These are phyloP conservation scores for Rallus crepitans DNA, from an alignment of 2,797 vertebrate species.

Conservation along the genomic window DNA sequence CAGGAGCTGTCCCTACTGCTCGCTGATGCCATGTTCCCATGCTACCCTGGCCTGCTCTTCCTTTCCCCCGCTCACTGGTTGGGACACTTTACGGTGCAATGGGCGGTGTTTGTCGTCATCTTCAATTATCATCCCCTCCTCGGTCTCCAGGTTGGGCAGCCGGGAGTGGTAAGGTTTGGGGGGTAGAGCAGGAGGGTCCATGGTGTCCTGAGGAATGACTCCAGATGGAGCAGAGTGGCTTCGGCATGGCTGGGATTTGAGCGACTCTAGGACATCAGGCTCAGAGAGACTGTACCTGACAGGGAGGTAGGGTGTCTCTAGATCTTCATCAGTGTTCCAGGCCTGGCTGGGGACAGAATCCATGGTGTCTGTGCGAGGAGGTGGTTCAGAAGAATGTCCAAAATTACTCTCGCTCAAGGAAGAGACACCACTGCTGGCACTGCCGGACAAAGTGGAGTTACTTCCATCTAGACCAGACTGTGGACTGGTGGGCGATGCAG, in stretches of 20 bases:
- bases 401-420: constrained; percentile 98
- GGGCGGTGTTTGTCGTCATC: constrained; percentile 87
- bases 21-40: constrained; percentile 95
- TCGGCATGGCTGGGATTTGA: constrained; percentile 88
- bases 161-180: constrained; percentile 91
- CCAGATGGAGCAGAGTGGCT: constrained; percentile 89
- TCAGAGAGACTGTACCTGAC: constrained; percentile 96
- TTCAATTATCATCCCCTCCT: constrained; percentile 89
- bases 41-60: constrained; percentile 92
- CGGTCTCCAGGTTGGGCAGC: constrained; percentile 80
- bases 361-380: constrained; percentile 87
- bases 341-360: constrained; percentile 95
- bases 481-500: constrained; percentile 97
- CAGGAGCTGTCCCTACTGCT: constrained; percentile 83
- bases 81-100: constrained; percentile 89
- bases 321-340: constrained; percentile 94
- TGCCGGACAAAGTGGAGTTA: constrained; percentile 97
- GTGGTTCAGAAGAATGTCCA: constrained; percentile 89
- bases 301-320: constrained; percentile 92
- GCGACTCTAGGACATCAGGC: constrained; percentile 90
- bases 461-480: constrained; percentile 98
- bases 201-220: constrained; percentile 82
- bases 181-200: constrained; percentile 90
- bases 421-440: constrained; percentile 97
- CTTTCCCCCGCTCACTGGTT: constrained; percentile 87